phyloP scores from a whole-genome alignment of 2,797 vertebrate genomes.

The Premnoplex brunnescens region DNA sequence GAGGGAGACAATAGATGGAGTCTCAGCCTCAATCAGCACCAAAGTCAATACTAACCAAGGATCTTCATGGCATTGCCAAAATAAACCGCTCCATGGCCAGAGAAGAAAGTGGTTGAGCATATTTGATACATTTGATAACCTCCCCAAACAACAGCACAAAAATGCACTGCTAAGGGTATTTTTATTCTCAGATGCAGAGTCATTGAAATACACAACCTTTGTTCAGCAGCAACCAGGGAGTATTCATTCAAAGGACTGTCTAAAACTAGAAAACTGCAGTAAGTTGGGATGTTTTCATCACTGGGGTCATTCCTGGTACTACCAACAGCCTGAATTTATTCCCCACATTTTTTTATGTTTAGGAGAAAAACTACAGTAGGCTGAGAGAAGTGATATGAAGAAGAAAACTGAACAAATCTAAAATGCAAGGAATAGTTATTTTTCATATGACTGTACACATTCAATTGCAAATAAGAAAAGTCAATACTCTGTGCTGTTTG shows the following conservation, averaged over 20 bases:
- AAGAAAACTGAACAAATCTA: not conserved
- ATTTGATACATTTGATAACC: not conserved
- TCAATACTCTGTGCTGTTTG: not conserved
- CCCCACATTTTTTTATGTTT: not conserved
- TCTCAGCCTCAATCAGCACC: not conserved
- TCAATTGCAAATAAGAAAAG: not conserved
- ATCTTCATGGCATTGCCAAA: not conserved
- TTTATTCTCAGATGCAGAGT: not conserved
- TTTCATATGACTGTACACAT: not conserved
- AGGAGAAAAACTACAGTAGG: not conserved
- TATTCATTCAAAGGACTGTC: not conserved
- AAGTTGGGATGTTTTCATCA: not conserved
- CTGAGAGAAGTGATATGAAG: not conserved
- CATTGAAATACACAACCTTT: not conserved
- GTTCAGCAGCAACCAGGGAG: not conserved
- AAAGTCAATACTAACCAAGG: not conserved
- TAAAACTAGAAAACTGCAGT: not conserved
- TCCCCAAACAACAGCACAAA: slow-evolving; percentile 25
- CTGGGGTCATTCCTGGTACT: not conserved
- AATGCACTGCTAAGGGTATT: slow-evolving; percentile 22
- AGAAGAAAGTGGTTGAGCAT: not conserved
- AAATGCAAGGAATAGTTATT: not conserved
- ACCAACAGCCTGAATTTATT: not conserved
- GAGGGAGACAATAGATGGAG: not conserved
- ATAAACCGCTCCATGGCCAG: slow-evolving; percentile 10